Conservation (phyloP, 1,140 invertebrate species). For the Drosophila ogumai region DNA sequence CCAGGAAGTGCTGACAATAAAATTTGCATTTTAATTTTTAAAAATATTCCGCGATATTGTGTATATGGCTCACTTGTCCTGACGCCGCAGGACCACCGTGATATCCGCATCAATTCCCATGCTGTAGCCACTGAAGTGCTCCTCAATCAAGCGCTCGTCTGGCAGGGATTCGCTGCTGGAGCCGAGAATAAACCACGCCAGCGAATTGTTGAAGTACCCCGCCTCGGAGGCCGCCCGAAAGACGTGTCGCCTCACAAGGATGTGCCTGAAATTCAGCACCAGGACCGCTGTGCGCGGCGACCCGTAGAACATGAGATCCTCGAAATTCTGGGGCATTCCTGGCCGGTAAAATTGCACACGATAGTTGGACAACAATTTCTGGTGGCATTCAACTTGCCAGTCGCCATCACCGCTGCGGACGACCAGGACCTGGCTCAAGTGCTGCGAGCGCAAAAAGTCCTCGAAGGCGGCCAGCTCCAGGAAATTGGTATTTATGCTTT, state of each 20-base stretch:
- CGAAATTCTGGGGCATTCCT: constrained; percentile 44
- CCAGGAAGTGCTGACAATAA: constrained; percentile 25
- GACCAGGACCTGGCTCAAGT: constrained; percentile 62
- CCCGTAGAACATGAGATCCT: constrained; percentile 60
- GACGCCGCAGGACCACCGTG: constrained; percentile 51
- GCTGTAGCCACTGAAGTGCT: constrained; percentile 47
- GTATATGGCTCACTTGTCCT: constrained; percentile 14
- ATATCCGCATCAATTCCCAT: constrained; percentile 72
- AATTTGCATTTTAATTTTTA: neutral
- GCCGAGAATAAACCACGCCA: constrained; percentile 66
- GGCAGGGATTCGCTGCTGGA: constrained; percentile 5
- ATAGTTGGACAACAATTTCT: constrained; percentile 64
- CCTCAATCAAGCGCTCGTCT: constrained; percentile 39
- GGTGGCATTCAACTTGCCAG: constrained; percentile 47
- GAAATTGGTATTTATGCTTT: constrained; percentile 81
- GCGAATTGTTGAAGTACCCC: constrained; percentile 68
- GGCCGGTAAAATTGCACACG: constrained; percentile 64
- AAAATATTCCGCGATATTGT: neutral
- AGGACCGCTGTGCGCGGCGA: constrained; percentile 61
- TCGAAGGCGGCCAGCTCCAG: constrained; percentile 69
- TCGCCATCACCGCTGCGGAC: constrained; percentile 18
- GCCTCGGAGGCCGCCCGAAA: constrained; percentile 38
- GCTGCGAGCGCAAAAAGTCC: constrained; percentile 62
- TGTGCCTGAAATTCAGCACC: constrained; percentile 37
- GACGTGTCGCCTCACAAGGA: constrained; percentile 20